These are phyloP conservation scores for Spodoptera littoralis DNA, from an alignment of 2,888 invertebrate species.

Conservation along the genomic window DNA sequence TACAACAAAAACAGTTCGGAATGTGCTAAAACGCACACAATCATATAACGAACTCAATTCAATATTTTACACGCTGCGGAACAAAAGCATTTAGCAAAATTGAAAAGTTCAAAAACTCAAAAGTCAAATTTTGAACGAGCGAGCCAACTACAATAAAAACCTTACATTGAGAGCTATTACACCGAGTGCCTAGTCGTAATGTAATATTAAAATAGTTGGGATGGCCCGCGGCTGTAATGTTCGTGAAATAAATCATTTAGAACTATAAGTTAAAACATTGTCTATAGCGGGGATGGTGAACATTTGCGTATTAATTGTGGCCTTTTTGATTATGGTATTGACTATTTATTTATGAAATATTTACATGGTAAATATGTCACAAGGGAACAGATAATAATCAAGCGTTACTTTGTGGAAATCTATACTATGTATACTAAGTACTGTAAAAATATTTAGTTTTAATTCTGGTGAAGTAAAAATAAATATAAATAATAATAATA, in stretches of 20 bases:
- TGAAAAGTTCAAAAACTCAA: constrained; percentile 52
- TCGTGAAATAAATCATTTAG: constrained; percentile 70
- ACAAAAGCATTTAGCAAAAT: constrained; percentile 56
- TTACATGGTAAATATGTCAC: too few relatives aligned
- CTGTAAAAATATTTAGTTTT: too few relatives aligned
- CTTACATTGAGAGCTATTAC: constrained; percentile 72
- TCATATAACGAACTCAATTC: constrained; percentile 18
- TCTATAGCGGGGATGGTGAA: constrained; percentile 14
- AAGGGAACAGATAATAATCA: too few relatives aligned
- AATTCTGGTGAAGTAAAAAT: too few relatives aligned
- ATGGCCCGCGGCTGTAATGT: constrained; percentile 52
- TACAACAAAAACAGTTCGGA: constrained; percentile 20
- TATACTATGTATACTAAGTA: too few relatives aligned
- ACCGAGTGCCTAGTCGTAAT: constrained; percentile 70
- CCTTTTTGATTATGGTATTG: too few relatives aligned
- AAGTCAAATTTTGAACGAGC: constrained; percentile 57
- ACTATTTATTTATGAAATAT: too few relatives aligned
- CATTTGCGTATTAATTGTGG: too few relatives aligned
- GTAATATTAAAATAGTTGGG: constrained; percentile 76
- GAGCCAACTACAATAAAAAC: constrained; percentile 71
- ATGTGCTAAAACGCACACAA: constrained; percentile 24
- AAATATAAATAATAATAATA: too few relatives aligned
- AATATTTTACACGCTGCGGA: constrained; percentile 39
- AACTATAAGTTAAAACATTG: constrained; percentile 63
- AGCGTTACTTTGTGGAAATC: too few relatives aligned